Evolutionary conservation across 2,888 invertebrate genomes (phyloP), one percentile per base, ranked within the genome.

Genomic region (Nomada ferruginata): DNA sequence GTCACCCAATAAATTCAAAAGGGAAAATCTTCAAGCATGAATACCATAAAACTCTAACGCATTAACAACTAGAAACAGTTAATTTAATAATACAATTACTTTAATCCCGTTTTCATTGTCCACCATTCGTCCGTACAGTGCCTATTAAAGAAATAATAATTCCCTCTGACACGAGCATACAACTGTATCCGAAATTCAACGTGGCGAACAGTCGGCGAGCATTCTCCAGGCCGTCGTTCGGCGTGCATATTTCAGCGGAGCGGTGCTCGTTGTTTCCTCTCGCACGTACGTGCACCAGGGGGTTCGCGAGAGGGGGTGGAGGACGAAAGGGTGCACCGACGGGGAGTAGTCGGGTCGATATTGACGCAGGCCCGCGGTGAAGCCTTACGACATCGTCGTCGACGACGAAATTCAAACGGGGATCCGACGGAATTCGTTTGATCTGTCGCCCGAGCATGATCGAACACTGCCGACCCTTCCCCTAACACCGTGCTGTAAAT

Each of bases 301-400:
- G 47, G n/a, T 26, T 20, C n/a, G 2, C 20, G n/a, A 20, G 29
- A 9, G 42, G 44, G 59, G 79, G 70, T 44, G 66, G 65, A 55
- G 66, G 61, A 66, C 44, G 82, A 79, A 71, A 70, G 80, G 80
- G 70, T 75, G 77, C 81, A 57, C 68, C 68, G 69, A 65, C 72
- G 68, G 77, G 85, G 74, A 75, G 76, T 76, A 69, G 74, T 63
- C 78, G 65, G 83, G 75, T 85, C 87, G 87, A 85, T 87, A 87
- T 87, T 83, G 87, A 84, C 85, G 82, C 82, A 78, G 79, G 76
- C 64, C 76, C 76, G 81, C 74, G 64, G 77, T 61, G 83, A 87
- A 87, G 76, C 87, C 76, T 84, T 87, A 86, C 57, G 63, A 60
- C 70, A 55, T 36, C 59, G 69, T 52, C 73, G 77, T 75, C 70